Percentiles rank a stretch among this genome's conserved stretches.
phyloP scores from a whole-genome alignment of 2,113 vertebrate species.

The Anser cygnoides region DNA sequence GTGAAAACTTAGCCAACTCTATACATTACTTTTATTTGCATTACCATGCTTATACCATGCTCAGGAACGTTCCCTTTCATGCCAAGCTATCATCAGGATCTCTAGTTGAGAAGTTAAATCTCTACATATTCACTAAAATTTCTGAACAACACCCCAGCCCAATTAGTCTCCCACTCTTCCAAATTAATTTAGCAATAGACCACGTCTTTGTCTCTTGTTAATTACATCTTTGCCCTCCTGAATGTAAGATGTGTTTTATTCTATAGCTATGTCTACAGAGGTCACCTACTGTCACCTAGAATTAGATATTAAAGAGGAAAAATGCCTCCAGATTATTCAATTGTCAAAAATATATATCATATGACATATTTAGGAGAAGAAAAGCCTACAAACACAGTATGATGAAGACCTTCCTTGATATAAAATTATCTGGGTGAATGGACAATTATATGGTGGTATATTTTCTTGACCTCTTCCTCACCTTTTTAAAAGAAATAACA shows the following conservation, averaged over 20 bases:
- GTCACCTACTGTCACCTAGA: constrained; percentile 62
- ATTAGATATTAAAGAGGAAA: constrained; percentile 38
- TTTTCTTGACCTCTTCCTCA: constrained; percentile 23
- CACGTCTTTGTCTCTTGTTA: background rate
- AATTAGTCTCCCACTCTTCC: background rate
- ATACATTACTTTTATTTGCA: background rate
- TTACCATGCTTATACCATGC: background rate
- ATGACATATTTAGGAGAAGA: background rate
- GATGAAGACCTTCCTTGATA: constrained; percentile 37
- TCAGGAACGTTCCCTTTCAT: background rate
- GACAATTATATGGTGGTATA: background rate
- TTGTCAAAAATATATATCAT: constrained; percentile 44
- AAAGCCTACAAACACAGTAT: constrained; percentile 32
- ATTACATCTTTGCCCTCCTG: background rate
- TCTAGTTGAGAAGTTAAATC: background rate
- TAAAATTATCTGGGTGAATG: constrained; percentile 42
- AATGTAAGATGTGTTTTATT: constrained; percentile 8
- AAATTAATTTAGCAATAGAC: background rate
- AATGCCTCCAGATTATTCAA: constrained; percentile 51
- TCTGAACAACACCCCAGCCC: background rate
- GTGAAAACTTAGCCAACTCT: background rate
- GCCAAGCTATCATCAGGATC: background rate
- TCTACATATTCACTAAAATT: background rate
- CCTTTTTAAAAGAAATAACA: background rate
- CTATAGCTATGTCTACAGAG: constrained; percentile 21